These are phyloP conservation scores for Aplidium turbinatum DNA, from an alignment of 23 tunicate genomes.

Conservation along the genomic window DNA sequence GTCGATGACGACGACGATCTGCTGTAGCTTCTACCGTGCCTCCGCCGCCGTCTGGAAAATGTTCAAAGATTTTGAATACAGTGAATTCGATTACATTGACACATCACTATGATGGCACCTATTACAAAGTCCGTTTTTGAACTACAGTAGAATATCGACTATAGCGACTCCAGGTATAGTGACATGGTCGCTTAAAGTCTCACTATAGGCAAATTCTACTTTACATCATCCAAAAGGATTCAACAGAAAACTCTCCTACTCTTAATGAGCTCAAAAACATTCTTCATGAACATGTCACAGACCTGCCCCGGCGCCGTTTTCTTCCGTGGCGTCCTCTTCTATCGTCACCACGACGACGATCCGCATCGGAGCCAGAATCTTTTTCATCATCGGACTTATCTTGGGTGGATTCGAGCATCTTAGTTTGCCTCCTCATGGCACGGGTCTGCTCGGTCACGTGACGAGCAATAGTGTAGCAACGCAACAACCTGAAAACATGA, in stretches of 20 bases:
- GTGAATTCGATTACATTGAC: neutral
- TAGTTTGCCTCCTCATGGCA: slow-evolving; percentile 37
- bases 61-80: neutral
- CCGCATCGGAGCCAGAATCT: slow-evolving; percentile 6
- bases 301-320: slow-evolving; percentile 49
- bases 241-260: neutral
- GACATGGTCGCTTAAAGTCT: too few relatives aligned
- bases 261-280: neutral
- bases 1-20: slow-evolving; percentile 48
- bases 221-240: too few relatives aligned
- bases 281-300: neutral
- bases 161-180: too few relatives aligned
- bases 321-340: slow-evolving; percentile 37
- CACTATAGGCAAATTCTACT: too few relatives aligned
- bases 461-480: slow-evolving; percentile 53
- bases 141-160: neutral
- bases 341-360: slow-evolving; percentile 16
- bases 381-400: slow-evolving; percentile 31
- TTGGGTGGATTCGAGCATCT: neutral
- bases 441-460: slow-evolving; percentile 57
- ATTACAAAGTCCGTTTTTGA: neutral
- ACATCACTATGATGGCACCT: neutral
- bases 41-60: slow-evolving; percentile 33
- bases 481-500: slow-evolving; percentile 29
- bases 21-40: slow-evolving; percentile 55